A percentile compares a stretch with the other conserved stretches of the same genome.
phyloP scores from a whole-genome alignment of 35 echinoderm and acorn worm genomes.

The Nesometra sesokonis region DNA sequence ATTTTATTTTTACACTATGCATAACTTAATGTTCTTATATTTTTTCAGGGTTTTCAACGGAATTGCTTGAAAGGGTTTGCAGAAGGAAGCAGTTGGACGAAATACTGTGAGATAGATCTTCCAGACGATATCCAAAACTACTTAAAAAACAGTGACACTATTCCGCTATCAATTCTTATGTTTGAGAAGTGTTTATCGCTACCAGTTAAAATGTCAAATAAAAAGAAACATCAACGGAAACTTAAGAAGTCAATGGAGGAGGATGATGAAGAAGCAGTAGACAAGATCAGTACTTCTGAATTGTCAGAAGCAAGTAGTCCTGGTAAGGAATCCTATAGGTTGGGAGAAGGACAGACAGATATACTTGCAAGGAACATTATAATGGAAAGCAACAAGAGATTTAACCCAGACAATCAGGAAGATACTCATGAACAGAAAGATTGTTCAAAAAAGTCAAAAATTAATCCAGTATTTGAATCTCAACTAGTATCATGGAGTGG shows the following conservation, averaged over 20 bases:
- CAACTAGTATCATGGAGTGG: too few species aligned
- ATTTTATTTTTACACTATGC: too few species aligned
- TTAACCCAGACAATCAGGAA: too few species aligned
- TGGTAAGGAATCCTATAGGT: too few species aligned
- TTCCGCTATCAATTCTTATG: not conserved
- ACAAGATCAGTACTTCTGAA: not conserved
- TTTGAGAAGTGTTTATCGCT: not conserved
- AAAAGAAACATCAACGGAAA: not conserved
- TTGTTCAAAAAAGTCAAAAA: too few species aligned
- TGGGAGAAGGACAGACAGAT: too few species aligned
- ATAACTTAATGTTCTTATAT: too few species aligned
- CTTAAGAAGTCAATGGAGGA: not conserved
- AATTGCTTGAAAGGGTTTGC: conserved; percentile 5
- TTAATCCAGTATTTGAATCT: too few species aligned
- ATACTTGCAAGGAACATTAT: too few species aligned
- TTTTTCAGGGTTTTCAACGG: not conserved
- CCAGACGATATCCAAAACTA: not conserved
- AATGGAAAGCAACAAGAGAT: too few species aligned
- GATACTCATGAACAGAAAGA: too few species aligned
- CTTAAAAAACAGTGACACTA: not conserved
- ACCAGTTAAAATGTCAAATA: not conserved
- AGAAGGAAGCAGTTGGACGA: not conserved
- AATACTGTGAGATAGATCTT: conserved; percentile 1
- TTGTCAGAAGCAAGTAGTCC: not conserved
- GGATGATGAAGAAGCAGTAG: not conserved